A percentile compares a stretch with the other conserved stretches of the same genome.
phyloP scores from a whole-genome alignment of 2,113 vertebrate genomes.

The Dendropsophus ebraccatus region DNA sequence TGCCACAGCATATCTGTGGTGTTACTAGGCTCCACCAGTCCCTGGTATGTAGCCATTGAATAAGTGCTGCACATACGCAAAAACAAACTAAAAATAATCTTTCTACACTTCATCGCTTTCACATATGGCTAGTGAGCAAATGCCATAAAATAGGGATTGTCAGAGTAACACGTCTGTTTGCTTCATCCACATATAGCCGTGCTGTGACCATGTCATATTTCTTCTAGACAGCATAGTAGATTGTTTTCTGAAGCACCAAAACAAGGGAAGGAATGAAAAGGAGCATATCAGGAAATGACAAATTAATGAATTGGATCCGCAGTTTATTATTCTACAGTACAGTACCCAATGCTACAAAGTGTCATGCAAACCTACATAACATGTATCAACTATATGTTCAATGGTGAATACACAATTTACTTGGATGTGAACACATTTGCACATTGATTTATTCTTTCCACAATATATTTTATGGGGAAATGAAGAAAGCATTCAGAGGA shows the following conservation, averaged over 20 bases:
- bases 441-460: no score
- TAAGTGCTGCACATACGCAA: constrained; percentile 2
- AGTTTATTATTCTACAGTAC: not conserved
- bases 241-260: not conserved
- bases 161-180: not conserved
- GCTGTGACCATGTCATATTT: constrained; percentile 15
- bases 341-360: no score
- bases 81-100: constrained; percentile 15
- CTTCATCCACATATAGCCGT: not conserved
- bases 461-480: no score
- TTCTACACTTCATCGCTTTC: constrained; percentile 12
- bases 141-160: not conserved
- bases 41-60: constrained; percentile 30
- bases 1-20: constrained; percentile 47
- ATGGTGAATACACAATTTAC: no score
- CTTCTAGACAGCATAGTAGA: not conserved
- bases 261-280: not conserved
- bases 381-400: no score
- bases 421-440: no score
- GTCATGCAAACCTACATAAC: no score
- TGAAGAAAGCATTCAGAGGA: no score
- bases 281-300: not conserved
- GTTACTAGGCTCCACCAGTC: constrained; percentile 42
- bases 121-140: not conserved
- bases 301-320: not conserved